phyloP scores from a whole-genome alignment of 2,113 vertebrate genomes.

The Gavialis gangeticus region DNA sequence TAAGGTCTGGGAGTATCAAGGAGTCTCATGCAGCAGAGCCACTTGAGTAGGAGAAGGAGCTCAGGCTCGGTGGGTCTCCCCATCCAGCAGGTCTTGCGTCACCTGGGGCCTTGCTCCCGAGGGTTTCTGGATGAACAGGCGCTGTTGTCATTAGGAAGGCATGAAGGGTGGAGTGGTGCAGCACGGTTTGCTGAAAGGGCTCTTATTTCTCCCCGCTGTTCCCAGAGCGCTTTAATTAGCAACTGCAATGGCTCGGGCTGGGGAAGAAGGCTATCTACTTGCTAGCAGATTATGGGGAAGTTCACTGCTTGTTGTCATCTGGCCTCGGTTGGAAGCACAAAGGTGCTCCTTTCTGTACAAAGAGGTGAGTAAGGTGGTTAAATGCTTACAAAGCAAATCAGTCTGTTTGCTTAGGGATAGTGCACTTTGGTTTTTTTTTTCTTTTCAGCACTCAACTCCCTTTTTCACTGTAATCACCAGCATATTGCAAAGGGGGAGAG shows the following conservation, averaged over 20 bases:
- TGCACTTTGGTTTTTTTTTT: background rate
- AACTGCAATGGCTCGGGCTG: background rate
- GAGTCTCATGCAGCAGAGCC: background rate
- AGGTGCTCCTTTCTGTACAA: background rate
- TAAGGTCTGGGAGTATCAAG: background rate
- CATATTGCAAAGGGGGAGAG: rapidly evolving
- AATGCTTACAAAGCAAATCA: background rate
- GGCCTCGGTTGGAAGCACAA: background rate
- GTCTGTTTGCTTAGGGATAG: background rate
- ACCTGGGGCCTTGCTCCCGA: background rate
- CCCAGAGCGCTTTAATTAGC: conserved; percentile 8
- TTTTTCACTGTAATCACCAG: background rate
- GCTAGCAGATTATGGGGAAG: background rate
- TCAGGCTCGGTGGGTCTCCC: background rate
- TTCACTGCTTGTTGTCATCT: background rate
- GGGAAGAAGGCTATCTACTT: background rate
- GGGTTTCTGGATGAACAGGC: background rate
- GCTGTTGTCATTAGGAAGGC: background rate
- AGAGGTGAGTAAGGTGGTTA: background rate
- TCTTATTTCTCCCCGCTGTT: background rate
- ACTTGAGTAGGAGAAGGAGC: background rate
- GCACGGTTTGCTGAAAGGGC: background rate
- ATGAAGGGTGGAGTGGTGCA: background rate
- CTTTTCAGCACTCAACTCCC: background rate
- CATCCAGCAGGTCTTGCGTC: background rate